These are phyloP conservation scores for Tetropium fuscum DNA, from an alignment of 2,888 invertebrate species.

Conservation along the genomic window DNA sequence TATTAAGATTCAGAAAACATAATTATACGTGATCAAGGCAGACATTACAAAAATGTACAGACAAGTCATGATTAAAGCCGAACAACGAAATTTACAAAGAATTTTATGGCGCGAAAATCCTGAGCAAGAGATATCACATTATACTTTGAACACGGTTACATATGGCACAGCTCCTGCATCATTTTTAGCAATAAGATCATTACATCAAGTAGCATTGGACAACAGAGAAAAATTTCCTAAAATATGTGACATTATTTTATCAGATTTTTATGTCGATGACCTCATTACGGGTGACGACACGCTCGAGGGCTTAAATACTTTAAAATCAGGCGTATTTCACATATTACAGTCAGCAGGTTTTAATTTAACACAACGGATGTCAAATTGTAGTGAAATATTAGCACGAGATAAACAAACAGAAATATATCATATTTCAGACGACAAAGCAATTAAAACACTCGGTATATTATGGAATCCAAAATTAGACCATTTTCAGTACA, in stretches of 20 bases:
- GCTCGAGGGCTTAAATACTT: not conserved
- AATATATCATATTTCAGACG: not conserved
- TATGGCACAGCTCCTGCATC: constrained; percentile 24
- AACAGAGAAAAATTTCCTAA: constrained; percentile 15
- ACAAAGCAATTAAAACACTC: constrained; percentile 1
- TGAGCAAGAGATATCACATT: not conserved
- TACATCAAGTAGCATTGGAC: constrained; percentile 22
- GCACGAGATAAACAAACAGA: no score
- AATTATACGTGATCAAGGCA: constrained; percentile 41
- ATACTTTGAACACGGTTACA: constrained; percentile 30
- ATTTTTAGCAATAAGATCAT: constrained; percentile 24
- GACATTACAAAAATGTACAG: constrained; percentile 54
- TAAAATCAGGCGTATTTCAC: not conserved
- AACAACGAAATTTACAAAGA: constrained; percentile 24
- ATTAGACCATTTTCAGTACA: not conserved
- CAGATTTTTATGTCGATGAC: constrained; percentile 33
- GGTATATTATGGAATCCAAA: constrained; percentile 12
- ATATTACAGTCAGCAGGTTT: constrained; percentile 16
- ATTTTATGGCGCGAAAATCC: constrained; percentile 22
- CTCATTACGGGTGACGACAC: constrained; percentile 20
- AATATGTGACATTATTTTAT: constrained; percentile 15
- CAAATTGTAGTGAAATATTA: constrained; percentile 11
- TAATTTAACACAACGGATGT: constrained; percentile 8
- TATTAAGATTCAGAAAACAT: constrained; percentile 42
- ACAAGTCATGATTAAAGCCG: constrained; percentile 35